Conservation (phyloP, 2,797 vertebrate genomes). For the Ambastaia sidthimunki region DNA sequence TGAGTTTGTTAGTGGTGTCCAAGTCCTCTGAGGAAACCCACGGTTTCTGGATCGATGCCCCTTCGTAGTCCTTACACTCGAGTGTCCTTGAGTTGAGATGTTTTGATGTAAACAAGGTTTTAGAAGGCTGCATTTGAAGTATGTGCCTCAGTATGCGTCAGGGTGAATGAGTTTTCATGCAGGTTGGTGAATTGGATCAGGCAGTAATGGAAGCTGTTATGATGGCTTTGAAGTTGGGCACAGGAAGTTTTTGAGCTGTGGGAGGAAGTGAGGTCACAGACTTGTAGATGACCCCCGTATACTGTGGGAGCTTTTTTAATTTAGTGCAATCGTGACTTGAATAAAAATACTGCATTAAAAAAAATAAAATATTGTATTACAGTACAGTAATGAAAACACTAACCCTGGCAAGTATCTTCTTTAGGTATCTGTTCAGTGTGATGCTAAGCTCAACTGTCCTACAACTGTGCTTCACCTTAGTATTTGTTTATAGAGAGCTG, state of each 20-base stretch:
- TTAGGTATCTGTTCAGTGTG: neutral
- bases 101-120: constrained; percentile 30
- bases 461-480: neutral
- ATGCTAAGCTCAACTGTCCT: constrained; percentile 10
- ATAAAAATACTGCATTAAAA: too few species aligned
- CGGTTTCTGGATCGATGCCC: neutral
- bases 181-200: constrained; percentile 1
- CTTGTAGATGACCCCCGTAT: neutral
- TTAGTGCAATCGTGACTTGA: neutral
- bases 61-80: neutral
- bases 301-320: neutral
- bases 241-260: constrained; percentile 10
- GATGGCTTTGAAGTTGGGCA: neutral
- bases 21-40: neutral
- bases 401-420: neutral
- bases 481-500: neutral
- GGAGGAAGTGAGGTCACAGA: neutral
- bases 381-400: neutral
- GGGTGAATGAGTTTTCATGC: constrained; percentile 1
- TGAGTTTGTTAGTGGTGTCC: neutral
- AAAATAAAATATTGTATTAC: too few species aligned
- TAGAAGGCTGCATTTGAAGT: neutral
- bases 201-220: neutral
- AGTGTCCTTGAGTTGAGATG: neutral
- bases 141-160: neutral